phyloP scores from a whole-genome alignment of 30 jellyfish, hydroid and myxozoan species.

The Hydractinia symbiolongicarpus region DNA sequence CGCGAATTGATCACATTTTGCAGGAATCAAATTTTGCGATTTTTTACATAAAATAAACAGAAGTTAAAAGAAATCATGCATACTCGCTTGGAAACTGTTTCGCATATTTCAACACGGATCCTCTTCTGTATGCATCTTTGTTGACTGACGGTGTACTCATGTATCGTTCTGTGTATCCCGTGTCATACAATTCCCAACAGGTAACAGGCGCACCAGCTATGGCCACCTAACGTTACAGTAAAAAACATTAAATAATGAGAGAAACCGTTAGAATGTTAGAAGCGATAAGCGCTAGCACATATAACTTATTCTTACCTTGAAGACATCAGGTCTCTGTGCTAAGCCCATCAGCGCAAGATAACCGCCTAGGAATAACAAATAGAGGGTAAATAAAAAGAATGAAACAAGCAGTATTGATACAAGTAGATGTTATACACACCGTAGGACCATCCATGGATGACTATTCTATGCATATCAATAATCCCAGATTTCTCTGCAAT shows the following conservation, averaged over 20 bases:
- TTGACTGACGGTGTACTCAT: conserved; percentile 65
- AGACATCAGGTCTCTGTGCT: conserved; percentile 74
- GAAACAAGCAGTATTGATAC: background rate
- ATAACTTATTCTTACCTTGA: conserved; percentile 40
- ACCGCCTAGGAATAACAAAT: conserved; percentile 43
- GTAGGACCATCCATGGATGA: conserved; percentile 89
- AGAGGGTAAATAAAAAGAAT: background rate
- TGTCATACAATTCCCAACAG: conserved; percentile 86
- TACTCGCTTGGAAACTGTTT: conserved; percentile 64
- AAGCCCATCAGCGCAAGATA: conserved; percentile 77
- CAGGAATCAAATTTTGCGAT: background rate
- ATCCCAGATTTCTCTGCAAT: conserved; percentile 46
- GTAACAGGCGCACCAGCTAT: conserved; percentile 97
- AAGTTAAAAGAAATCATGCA: conserved; percentile 11
- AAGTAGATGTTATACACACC: conserved; percentile 31
- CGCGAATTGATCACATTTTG: background rate
- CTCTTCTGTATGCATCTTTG: conserved; percentile 55
- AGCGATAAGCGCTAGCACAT: background rate
- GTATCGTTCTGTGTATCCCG: conserved; percentile 93
- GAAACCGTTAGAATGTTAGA: background rate
- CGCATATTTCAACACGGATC: conserved; percentile 64
- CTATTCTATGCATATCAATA: conserved; percentile 56
- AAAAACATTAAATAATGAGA: background rate
- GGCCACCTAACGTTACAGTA: conserved; percentile 45
- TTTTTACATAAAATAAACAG: background rate